Conservation (phyloP, 2,888 invertebrate species). For the Diarsia dahlii region DNA sequence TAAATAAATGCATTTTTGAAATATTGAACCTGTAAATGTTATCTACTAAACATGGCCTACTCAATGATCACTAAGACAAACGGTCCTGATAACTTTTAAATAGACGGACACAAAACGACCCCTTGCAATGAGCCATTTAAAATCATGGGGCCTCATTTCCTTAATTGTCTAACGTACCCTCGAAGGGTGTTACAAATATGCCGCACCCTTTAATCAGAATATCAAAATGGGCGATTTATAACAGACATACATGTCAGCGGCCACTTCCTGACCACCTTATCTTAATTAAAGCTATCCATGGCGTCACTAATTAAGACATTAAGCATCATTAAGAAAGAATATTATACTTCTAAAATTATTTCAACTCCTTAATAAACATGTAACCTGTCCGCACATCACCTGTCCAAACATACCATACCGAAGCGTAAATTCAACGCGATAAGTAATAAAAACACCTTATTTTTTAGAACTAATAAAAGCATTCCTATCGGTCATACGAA, state of each 20-base stretch:
- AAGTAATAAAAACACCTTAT: conserved; percentile 71
- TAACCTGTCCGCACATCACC: conserved; percentile 41
- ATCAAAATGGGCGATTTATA: conserved; percentile 28
- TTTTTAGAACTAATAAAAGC: conserved; percentile 76
- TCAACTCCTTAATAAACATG: conserved; percentile 9
- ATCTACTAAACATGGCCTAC: background rate
- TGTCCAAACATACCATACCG: conserved; percentile 33
- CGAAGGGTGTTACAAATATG: conserved; percentile 16
- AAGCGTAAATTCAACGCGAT: conserved; percentile 69
- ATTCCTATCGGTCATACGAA: conserved; percentile 71
- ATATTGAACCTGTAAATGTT: conserved; percentile 4
- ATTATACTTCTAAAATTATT: conserved; percentile 25
- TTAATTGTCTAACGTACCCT: conserved; percentile 15
- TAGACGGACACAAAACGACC: conserved; percentile 2
- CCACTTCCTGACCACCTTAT: conserved; percentile 30
- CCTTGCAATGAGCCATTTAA: conserved; percentile 10
- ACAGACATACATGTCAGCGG: conserved; percentile 28
- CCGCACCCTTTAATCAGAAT: conserved; percentile 22
- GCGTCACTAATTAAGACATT: conserved; percentile 57
- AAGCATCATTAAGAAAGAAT: conserved; percentile 29
- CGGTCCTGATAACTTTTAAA: conserved; percentile 8
- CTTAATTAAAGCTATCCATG: conserved; percentile 38
- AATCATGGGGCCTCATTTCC: conserved; percentile 16
- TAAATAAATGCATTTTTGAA: too few species aligned
- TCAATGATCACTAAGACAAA: conserved; percentile 18